Evolutionary conservation across 2,113 vertebrate genomes (phyloP).

Genomic region (Thermophis baileyi): DNA sequence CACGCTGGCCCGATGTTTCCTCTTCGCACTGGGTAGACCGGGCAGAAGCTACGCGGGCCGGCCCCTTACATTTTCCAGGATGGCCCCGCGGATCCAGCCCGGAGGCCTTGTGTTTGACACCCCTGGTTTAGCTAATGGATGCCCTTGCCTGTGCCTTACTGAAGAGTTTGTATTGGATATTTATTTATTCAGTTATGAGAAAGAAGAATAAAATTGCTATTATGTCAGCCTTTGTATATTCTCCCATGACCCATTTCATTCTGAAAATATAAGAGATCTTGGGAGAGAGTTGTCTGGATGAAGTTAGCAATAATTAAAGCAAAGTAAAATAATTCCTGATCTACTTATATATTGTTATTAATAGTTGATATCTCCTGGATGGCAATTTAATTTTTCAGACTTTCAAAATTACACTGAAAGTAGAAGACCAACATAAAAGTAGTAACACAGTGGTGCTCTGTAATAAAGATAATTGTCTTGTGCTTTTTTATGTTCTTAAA

Average conservation of each 20-base stretch:
- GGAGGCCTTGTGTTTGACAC: too few relatives aligned
- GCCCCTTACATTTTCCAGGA: too few relatives aligned
- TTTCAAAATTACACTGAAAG: background rate
- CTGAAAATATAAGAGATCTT: conserved; percentile 8
- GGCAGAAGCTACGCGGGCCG: too few relatives aligned
- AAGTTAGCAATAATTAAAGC: background rate
- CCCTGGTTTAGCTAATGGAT: background rate
- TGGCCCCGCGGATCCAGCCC: too few relatives aligned
- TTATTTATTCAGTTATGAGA: background rate
- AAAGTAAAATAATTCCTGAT: background rate
- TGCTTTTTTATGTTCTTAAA: background rate
- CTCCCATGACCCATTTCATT: background rate
- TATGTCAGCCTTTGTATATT: background rate
- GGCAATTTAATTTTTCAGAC: background rate
- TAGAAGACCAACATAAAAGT: background rate
- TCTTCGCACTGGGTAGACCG: too few relatives aligned
- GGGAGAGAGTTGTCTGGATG: background rate
- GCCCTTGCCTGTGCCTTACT: conserved; percentile 21
- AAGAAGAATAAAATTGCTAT: background rate
- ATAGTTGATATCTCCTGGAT: background rate
- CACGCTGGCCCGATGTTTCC: too few relatives aligned
- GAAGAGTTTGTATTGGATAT: conserved; percentile 6
- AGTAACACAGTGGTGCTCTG: background rate
- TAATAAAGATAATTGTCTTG: background rate
- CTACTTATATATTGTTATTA: background rate